These are phyloP conservation scores for Heteronetta atricapilla DNA, from an alignment of 2,113 vertebrate species.

Conservation along the genomic window DNA sequence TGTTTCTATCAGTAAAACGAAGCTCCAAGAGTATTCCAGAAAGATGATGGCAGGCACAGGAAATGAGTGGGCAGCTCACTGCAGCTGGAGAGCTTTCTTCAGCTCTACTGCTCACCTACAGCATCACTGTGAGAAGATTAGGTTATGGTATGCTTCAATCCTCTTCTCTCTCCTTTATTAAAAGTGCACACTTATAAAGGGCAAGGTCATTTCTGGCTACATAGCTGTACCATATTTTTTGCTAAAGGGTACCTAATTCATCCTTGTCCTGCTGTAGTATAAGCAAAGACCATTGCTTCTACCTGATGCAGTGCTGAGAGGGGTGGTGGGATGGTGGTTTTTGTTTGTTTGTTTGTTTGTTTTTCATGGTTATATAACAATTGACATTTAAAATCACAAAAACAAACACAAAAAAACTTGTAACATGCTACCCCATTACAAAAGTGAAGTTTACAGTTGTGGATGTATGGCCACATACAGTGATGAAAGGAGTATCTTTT, in stretches of 20 bases:
- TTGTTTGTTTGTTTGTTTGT: too few species aligned
- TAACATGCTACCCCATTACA: background rate
- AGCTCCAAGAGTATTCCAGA: background rate
- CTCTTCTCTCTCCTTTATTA: background rate
- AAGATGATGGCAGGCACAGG: background rate
- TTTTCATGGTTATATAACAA: background rate
- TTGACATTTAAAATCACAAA: accelerated
- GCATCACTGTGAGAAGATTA: background rate
- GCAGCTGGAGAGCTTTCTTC: background rate
- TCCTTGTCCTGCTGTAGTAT: background rate
- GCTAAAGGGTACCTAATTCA: background rate
- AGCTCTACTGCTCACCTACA: background rate
- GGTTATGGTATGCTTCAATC: background rate
- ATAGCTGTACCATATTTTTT: background rate
- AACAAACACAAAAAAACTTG: background rate
- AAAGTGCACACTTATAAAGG: accelerated
- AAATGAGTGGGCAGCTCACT: background rate
- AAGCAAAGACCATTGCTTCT: background rate
- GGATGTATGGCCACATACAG: too few species aligned
- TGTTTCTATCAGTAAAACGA: background rate
- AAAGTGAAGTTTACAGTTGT: background rate
- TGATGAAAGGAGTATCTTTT: background rate
- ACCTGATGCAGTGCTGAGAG: background rate
- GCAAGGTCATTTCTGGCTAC: background rate
- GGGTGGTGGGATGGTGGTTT: background rate